Percentiles rank a stretch among this genome's conserved stretches.
Conservation (phyloP, 2,113 vertebrate genomes). For the Chloroceryle aenea region DNA sequence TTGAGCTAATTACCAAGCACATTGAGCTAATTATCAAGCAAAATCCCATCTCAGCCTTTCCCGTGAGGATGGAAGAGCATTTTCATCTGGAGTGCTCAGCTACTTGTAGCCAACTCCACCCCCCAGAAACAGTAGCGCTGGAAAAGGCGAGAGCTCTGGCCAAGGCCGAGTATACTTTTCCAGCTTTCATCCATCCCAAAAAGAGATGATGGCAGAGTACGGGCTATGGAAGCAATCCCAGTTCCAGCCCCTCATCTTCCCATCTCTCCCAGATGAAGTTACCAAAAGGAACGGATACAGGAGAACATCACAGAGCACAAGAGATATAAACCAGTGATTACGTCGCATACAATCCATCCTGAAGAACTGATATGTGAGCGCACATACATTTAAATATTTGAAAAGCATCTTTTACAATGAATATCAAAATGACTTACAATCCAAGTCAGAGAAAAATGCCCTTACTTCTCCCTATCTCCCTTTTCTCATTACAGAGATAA, state of each 20-base stretch:
- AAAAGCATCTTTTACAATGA: conserved; percentile 80
- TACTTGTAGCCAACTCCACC: neutral
- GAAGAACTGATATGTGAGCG: conserved; percentile 69
- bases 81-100: neutral
- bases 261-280: conserved; percentile 23
- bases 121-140: neutral
- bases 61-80: neutral
- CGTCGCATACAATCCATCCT: conserved; percentile 51
- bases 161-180: neutral
- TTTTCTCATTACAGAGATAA: conserved; percentile 83
- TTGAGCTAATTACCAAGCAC: conserved; percentile 21
- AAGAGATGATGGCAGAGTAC: neutral
- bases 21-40: conserved; percentile 26
- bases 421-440: conserved; percentile 80
- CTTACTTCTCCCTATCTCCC: conserved; percentile 73
- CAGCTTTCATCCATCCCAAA: neutral
- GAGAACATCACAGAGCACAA: conserved; percentile 7
- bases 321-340: conserved; percentile 56
- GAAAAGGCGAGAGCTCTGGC: neutral
- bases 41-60: neutral
- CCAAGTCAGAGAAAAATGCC: conserved; percentile 75
- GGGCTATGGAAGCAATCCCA: neutral
- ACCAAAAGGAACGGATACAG: neutral
- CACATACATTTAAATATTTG: conserved; percentile 82
- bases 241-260: neutral